A percentile compares a stretch with the other conserved stretches of the same genome.
Evolutionary conservation across 2,113 vertebrate species (phyloP).

Genomic region (Theristicus caerulescens): DNA sequence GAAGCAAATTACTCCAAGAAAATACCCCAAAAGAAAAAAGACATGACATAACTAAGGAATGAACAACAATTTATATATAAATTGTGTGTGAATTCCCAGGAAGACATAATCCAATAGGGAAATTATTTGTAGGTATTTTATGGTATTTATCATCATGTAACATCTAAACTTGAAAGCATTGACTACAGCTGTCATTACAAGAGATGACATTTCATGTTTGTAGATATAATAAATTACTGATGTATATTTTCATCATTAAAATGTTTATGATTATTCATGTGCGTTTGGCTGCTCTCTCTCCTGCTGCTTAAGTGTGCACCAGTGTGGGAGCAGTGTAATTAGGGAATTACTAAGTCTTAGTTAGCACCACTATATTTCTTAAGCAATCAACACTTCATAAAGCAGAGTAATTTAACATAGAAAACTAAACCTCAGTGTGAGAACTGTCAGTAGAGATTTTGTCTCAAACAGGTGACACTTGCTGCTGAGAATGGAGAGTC

Average conservation of each 20-base stretch:
- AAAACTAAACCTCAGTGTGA: not conserved
- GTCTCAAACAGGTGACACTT: not conserved
- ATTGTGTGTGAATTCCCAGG: not conserved
- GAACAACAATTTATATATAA: not conserved
- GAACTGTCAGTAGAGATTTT: not conserved
- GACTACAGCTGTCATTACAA: not conserved
- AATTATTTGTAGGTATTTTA: not conserved
- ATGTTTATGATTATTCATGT: not conserved
- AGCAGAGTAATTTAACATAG: not conserved
- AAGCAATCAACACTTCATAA: not conserved
- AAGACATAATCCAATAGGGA: not conserved
- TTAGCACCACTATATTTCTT: not conserved
- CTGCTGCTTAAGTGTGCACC: not conserved
- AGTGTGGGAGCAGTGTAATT: not conserved
- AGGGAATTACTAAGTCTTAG: not conserved
- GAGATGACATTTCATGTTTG: not conserved
- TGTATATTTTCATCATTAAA: not conserved
- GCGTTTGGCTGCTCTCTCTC: not conserved
- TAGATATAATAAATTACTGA: not conserved
- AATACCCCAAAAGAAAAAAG: not conserved
- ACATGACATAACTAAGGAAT: not conserved
- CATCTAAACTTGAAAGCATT: not conserved
- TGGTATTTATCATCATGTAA: not conserved
- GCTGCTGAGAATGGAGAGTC: not conserved
- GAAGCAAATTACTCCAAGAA: not conserved